phyloP scores from a whole-genome alignment of 2,888 invertebrate genomes.

The Pristionchus arcanus region DNA sequence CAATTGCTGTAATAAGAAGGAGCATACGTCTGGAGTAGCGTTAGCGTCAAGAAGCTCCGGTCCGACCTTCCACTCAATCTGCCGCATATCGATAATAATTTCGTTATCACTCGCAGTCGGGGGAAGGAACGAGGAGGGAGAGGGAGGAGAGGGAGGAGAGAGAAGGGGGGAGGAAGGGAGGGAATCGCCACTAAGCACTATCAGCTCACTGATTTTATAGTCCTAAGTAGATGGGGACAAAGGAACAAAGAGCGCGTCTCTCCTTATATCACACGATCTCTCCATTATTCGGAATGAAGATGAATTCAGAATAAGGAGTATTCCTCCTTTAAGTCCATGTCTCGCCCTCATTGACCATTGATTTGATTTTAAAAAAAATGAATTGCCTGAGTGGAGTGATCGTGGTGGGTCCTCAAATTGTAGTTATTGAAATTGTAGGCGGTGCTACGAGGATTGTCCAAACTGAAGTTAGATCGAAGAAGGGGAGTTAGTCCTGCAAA shows the following conservation, averaged over 20 bases:
- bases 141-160: not conserved
- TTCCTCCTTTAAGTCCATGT: too few species aligned
- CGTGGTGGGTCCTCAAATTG: too few species aligned
- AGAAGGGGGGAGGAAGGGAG: not conserved
- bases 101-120: not conserved
- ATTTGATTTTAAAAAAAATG: too few species aligned
- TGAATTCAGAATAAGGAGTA: too few species aligned
- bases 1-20: not conserved
- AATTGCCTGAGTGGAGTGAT: too few species aligned
- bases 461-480: not conserved
- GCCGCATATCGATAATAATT: not conserved
- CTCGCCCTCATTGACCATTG: too few species aligned
- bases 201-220: not conserved
- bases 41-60: not conserved
- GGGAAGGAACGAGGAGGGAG: not conserved
- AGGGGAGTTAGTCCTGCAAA: not conserved
- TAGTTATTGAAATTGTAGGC: not conserved
- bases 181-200: not conserved
- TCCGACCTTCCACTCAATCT: slow-evolving; percentile 2
- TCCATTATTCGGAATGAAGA: not conserved
- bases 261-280: not conserved
- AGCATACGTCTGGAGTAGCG: not conserved
- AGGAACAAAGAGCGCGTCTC: not conserved
- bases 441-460: not conserved
- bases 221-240: not conserved